Evolutionary conservation across 2,888 invertebrate genomes (phyloP), one percentile per base, ranked within the genome.

Genomic region (Plusia festucae): DNA sequence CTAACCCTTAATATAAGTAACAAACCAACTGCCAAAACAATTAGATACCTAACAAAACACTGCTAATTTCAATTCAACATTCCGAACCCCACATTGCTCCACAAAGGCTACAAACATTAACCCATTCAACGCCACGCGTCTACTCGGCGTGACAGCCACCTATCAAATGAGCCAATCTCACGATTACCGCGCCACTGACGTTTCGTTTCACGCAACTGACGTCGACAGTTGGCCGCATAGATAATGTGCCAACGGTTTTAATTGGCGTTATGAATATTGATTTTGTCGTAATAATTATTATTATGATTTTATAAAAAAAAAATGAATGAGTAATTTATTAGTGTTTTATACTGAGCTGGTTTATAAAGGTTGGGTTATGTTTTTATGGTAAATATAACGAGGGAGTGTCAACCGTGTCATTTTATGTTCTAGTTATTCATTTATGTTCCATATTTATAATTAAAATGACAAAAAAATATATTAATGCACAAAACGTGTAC

Each of bases 151-250:
- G 89, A 86, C 89, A 86, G 78, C 73, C 78, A 80, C 77, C 69
- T 88, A 92, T 93, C 93, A 83, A 89, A 82, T 88, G 84, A 86
- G 85, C 84, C 88, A 89, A 93, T 93, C 91, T 89, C 65, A 77
- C 89, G 90, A 91, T 90, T 88, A 90, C 82, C 85, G 80, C 66
- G 69, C 81, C 80, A 69, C 65, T 87, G 89, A 88, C 92, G 89
- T 91, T 85, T 73, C 89, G 85, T 91, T 91, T 89, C 90, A 92
- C 88, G 87, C 93, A 93, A 91, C 93, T 92, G 93, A 84, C 89
- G 86, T 83, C 86, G 90, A 88, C 93, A 93, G 93, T 91, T 93
- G 93, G 89, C 81, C 76, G 82, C 82, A 84, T 85, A 87, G 85
- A 80, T 79, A 80, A 76, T 78, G 70, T 74, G 68, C 78, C 69